Evolutionary conservation across 35 echinoderm and acorn worm genomes (phyloP), one percentile per base, ranked within the genome.

Genomic region (Apostichopus japonicus): DNA sequence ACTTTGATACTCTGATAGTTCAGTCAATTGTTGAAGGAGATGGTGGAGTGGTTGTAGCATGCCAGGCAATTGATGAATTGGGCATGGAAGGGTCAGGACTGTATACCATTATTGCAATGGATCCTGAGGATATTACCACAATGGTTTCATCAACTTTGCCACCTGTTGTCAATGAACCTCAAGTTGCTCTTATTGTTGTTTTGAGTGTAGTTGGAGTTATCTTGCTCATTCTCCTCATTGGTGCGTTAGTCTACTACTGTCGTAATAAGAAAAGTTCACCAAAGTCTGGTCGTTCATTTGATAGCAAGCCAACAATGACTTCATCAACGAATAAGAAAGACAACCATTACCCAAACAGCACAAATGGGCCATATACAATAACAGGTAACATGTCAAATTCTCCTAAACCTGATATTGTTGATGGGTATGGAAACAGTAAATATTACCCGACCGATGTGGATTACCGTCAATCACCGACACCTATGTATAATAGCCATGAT

Each of bases 101-200:
- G 6, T 89, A 89, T 63, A 89, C 61, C 13, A 72, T 89, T 51
- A 16, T 14, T 33, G 86, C 86, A 1, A 17, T 89, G 16, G 61
- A 67, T 65, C 86, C 86, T 52, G 67, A 22, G 7, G 86, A 89
- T 19, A 84, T 84, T 51, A 89, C 86, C 8, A 44, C 67, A 72
- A n/a, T 51, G 15, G 16, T 51, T 58, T 55, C 81, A 58, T n/a
- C 54, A 57, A 7, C 5, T 16, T 6, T 54, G 7, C 56, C 81
- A n/a, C 16, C 53, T 84, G 2, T 5, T 22, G 8, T 21, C 17
- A 89, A 25, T 16, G 23, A 82, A 16, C 22, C 79, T 15, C 86
- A 65, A n/a, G 67, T 89, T 33, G 86, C 86, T 6, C 57, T 89
- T n/a, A 89, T 89, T 27, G 63, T 89, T 71, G 86, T 89, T 24